Conservation (phyloP, 2,797 vertebrate species). For the Pempheris klunzingeri region DNA sequence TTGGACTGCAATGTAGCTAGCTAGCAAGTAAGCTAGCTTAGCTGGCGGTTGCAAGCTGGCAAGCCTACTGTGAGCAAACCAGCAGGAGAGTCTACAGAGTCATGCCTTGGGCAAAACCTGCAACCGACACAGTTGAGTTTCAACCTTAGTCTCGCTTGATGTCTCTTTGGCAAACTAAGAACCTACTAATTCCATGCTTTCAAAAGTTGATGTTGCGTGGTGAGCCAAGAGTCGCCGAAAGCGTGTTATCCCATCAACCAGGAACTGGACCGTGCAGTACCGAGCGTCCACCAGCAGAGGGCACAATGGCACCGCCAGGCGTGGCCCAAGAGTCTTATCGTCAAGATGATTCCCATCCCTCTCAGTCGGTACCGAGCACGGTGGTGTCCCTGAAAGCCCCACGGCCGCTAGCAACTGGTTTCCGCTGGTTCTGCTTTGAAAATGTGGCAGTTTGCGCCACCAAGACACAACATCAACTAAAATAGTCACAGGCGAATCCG, state of each 20-base stretch:
- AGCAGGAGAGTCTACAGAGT: slow-evolving; percentile 68
- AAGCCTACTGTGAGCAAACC: slow-evolving; percentile 70
- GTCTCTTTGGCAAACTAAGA: slow-evolving; percentile 52
- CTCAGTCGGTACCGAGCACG: neutral
- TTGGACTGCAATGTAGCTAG: slow-evolving; percentile 83
- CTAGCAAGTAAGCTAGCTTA: slow-evolving; percentile 78
- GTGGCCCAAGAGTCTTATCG: slow-evolving; percentile 11
- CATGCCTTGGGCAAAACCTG: slow-evolving; percentile 59
- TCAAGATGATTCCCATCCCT: slow-evolving; percentile 32
- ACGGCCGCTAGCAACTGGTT: neutral
- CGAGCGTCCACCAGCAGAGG: slow-evolving; percentile 61
- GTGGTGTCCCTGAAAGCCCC: neutral
- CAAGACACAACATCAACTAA: neutral
- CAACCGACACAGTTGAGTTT: slow-evolving; percentile 28
- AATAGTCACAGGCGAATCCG: neutral
- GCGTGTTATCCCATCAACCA: slow-evolving; percentile 81
- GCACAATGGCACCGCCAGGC: slow-evolving; percentile 25
- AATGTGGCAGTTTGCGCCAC: neutral
- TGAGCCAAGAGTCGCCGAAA: slow-evolving; percentile 74
- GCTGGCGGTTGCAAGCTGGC: slow-evolving; percentile 76
- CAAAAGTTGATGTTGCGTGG: slow-evolving; percentile 79
- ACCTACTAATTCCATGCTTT: slow-evolving; percentile 72
- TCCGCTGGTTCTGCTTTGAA: neutral
- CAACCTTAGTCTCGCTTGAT: slow-evolving; percentile 16
- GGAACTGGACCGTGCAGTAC: slow-evolving; percentile 71